Evolutionary conservation across 2,113 vertebrate genomes (phyloP).

Genomic region (Paralichthys olivaceus): DNA sequence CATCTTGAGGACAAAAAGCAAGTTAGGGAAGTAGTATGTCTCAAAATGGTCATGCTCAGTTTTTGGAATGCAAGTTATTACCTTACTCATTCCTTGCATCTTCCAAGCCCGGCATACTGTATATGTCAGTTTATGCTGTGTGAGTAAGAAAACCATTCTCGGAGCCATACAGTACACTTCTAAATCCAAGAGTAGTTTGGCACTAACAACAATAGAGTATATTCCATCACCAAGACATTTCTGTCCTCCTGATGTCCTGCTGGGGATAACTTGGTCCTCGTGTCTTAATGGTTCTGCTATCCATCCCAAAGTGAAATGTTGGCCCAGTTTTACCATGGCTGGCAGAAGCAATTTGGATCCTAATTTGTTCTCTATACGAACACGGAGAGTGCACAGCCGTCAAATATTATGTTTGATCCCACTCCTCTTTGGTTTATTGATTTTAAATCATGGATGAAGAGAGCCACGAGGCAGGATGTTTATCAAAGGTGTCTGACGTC

Average conservation of each 20-base stretch:
- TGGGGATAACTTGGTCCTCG: slow-evolving; percentile 3
- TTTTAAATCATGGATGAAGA: slow-evolving; percentile 5
- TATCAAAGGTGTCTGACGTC: slow-evolving; percentile 61
- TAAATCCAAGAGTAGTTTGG: slow-evolving; percentile 19
- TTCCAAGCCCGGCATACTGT: not conserved
- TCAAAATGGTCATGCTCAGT: slow-evolving; percentile 27
- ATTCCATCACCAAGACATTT: slow-evolving; percentile 10
- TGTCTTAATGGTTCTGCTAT: slow-evolving; percentile 30
- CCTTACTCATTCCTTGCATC: not conserved
- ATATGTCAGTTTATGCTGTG: slow-evolving; percentile 16
- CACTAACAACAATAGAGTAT: not conserved
- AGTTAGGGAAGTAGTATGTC: not conserved
- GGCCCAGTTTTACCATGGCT: not conserved
- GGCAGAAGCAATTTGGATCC: not conserved
- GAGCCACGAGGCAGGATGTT: slow-evolving; percentile 61
- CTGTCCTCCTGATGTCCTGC: not conserved
- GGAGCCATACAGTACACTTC: not conserved
- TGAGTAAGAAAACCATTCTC: not conserved
- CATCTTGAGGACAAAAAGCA: not conserved
- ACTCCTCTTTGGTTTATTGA: not conserved
- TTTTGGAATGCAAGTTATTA: not conserved
- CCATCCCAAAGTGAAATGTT: slow-evolving; percentile 1
- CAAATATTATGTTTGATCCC: slow-evolving; percentile 12
- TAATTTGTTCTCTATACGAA: slow-evolving; percentile 1
- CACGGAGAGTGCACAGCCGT: not conserved